Evolutionary conservation across 2,797 vertebrate species (phyloP), one percentile per base, ranked within the genome.

Genomic region (Siniperca scherzeri): DNA sequence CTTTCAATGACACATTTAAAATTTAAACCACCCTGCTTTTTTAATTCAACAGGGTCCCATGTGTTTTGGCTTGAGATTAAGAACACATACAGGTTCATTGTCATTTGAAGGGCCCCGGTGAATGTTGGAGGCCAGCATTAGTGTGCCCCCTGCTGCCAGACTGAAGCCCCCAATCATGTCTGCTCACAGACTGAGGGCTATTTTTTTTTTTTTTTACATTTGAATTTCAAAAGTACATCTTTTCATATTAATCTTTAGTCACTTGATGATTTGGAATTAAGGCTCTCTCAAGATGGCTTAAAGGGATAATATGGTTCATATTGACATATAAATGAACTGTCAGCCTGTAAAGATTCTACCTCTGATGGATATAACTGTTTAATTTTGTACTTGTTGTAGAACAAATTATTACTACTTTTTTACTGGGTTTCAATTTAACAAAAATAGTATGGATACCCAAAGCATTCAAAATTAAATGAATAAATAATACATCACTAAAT

Each of bases 1-100:
- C 80, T 87, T 88, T 91, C 90, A 91, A 27, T 75, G 80, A n/a
- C 85, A 52, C 82, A 87, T 95, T 95, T 94, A 87, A 92, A 91
- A 87, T 88, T 93, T 93, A 93, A 94, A 95, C 84, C 84, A 66
- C 82, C 53, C 56, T 8, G 7, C 42, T 48, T 55, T 86, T 65
- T 78, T 67, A 71, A 84, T 84, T 73, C 86, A 70, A 67, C 74
- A n/a, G 90, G 59, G 59, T 70, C 87, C 83, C 69, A 1, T 85
- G 84, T 82, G 83, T 74, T 80, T 57, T 53, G 70, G 70, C n/a
- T 67, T 2, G 25, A 62, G 84, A 92, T 85, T 86, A 70, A 55
- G 74, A 38, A 38, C 84, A 78, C 74, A 72, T 67, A 17, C 74
- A 33, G 38, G 64, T 36, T 74, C 71, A 78, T 89, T 92, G 87